phyloP scores from a whole-genome alignment of 2,113 vertebrate species.

The Istiophorus platypterus region DNA sequence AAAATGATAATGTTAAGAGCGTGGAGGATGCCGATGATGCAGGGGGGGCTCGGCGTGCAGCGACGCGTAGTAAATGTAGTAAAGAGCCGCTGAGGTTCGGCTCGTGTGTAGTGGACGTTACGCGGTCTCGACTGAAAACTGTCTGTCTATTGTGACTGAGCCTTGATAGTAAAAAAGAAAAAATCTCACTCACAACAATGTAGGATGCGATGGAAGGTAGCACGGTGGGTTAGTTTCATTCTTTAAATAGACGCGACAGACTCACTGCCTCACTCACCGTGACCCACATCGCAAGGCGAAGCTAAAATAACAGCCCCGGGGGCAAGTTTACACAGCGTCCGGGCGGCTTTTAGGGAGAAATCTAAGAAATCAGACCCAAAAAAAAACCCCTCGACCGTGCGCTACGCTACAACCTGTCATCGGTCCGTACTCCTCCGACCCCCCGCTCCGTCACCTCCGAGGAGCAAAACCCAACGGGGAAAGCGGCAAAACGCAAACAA shows the following conservation, averaged over 20 bases:
- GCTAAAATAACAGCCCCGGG: slow-evolving; percentile 19
- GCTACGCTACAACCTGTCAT: slow-evolving; percentile 67
- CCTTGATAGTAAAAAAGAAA: slow-evolving; percentile 79
- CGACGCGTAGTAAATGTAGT: slow-evolving; percentile 46
- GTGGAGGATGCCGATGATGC: not conserved
- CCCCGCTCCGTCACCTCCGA: not conserved
- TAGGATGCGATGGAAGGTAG: slow-evolving; percentile 55
- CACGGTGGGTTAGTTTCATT: slow-evolving; percentile 49
- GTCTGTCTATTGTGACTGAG: slow-evolving; percentile 60
- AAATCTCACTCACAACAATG: slow-evolving; percentile 73
- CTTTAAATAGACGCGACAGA: slow-evolving; percentile 27
- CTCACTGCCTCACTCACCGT: slow-evolving; percentile 2
- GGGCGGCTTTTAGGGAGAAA: no score
- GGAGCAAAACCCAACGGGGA: slow-evolving; percentile 53
- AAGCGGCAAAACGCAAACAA: not conserved
- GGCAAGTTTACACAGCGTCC: slow-evolving; percentile 51
- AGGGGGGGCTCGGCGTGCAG: no score
- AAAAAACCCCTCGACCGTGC: fast-evolving
- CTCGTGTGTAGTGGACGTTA: slow-evolving; percentile 49
- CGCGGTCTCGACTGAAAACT: slow-evolving; percentile 42
- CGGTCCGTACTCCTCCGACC: slow-evolving; percentile 49
- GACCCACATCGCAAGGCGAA: slow-evolving; percentile 21
- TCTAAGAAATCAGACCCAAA: no score
- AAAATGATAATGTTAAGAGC: slow-evolving; percentile 5
- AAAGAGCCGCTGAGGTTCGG: not conserved